phyloP scores from a whole-genome alignment of 2,888 invertebrate genomes.

The Calameuta filiformis region DNA sequence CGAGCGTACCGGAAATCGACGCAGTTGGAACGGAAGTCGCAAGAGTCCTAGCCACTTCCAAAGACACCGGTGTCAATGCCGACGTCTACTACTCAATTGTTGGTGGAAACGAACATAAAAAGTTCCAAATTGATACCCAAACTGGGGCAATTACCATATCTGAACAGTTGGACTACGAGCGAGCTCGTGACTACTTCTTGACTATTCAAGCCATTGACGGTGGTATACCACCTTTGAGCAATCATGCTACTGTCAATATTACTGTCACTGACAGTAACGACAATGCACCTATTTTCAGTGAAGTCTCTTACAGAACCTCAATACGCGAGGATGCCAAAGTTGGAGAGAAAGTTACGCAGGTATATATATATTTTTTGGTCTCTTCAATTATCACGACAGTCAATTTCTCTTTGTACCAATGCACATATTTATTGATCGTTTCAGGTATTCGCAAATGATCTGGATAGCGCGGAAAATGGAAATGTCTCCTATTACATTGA shows the following conservation, averaged over 20 bases:
- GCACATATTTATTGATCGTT: constrained; percentile 19
- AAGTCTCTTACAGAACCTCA: constrained; percentile 79
- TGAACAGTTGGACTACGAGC: constrained; percentile 88
- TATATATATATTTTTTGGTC: constrained; percentile 53
- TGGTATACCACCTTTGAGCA: constrained; percentile 88
- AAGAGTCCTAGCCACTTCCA: constrained; percentile 88
- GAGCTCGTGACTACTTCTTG: constrained; percentile 85
- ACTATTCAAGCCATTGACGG: constrained; percentile 92
- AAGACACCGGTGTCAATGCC: constrained; percentile 93
- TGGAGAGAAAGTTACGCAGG: constrained; percentile 80
- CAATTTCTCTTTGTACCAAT: background rate
- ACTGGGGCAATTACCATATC: constrained; percentile 82
- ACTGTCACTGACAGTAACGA: constrained; percentile 89
- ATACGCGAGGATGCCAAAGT: constrained; percentile 83
- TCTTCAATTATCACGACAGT: constrained; percentile 1
- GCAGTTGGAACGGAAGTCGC: constrained; percentile 84
- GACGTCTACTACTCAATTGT: constrained; percentile 89
- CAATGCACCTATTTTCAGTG: constrained; percentile 85
- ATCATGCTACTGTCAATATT: constrained; percentile 88
- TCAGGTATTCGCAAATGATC: constrained; percentile 82
- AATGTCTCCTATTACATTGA: constrained; percentile 82
- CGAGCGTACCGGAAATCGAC: constrained; percentile 81
- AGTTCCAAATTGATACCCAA: constrained; percentile 80
- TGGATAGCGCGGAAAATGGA: constrained; percentile 85
- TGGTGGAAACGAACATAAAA: constrained; percentile 89